Percentiles rank a stretch among this genome's conserved stretches.
Conservation (phyloP, 2,888 invertebrate genomes). For the Drosophila eohydei region DNA sequence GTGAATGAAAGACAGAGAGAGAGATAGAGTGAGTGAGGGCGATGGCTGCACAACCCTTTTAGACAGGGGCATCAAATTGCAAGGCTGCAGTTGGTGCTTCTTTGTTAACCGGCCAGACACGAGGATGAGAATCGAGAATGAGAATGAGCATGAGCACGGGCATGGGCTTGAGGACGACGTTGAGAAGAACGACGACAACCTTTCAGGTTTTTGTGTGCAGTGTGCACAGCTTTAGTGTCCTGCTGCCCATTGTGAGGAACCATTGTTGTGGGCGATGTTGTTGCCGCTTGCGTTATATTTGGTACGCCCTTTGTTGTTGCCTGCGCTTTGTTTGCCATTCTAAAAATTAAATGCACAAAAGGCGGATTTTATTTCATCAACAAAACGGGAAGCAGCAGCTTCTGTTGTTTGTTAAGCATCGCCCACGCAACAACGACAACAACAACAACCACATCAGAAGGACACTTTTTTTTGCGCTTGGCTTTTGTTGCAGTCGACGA, state of each 20-base stretch:
- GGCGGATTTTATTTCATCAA: conserved; percentile 81
- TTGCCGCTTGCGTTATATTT: conserved; percentile 68
- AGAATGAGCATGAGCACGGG: background rate
- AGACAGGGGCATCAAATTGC: conserved; percentile 72
- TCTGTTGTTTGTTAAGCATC: conserved; percentile 79
- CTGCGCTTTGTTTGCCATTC: conserved; percentile 77
- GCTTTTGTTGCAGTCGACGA: conserved; percentile 60
- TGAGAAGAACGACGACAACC: conserved; percentile 48
- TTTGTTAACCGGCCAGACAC: conserved; percentile 58
- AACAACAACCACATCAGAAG: conserved; percentile 47
- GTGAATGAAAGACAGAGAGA: background rate
- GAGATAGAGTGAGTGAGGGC: background rate
- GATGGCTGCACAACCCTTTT: conserved; percentile 56
- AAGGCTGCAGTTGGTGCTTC: conserved; percentile 75
- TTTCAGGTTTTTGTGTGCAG: conserved; percentile 63
- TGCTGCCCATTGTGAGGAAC: conserved; percentile 65
- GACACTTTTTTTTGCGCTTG: conserved; percentile 69
- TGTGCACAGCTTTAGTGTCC: conserved; percentile 64
- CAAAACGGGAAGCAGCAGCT: conserved; percentile 80
- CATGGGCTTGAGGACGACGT: conserved; percentile 11
- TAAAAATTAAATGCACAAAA: conserved; percentile 82
- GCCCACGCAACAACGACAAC: conserved; percentile 71
- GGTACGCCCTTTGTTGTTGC: conserved; percentile 77
- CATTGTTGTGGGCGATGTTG: conserved; percentile 73
- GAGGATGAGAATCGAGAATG: conserved; percentile 1